phyloP scores from a whole-genome alignment of 64 coral and sea anemone species.

The Trachythela sp. region DNA sequence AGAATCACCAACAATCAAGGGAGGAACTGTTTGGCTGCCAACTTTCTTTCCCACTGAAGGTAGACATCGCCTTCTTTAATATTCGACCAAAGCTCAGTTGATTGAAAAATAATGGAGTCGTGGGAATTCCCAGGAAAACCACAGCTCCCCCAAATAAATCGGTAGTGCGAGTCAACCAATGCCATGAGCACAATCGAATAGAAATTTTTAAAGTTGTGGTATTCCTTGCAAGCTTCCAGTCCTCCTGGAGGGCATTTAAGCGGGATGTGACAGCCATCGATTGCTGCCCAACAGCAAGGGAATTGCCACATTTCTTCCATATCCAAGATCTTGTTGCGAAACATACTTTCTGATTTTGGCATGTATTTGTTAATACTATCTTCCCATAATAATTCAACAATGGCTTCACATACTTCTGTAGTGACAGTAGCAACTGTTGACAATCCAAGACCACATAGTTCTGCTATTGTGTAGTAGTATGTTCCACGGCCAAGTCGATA shows the following conservation, averaged over 20 bases:
- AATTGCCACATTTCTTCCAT: conserved; percentile 19
- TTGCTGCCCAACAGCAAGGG: neutral
- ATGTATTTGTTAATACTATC: neutral
- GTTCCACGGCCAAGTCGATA: neutral
- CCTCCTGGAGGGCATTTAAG: neutral
- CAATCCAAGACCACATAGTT: too few species aligned
- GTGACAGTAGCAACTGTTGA: neutral
- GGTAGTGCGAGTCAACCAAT: neutral
- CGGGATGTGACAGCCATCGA: neutral
- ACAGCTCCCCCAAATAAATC: neutral
- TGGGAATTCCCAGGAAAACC: neutral
- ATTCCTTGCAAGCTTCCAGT: neutral
- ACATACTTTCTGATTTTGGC: neutral
- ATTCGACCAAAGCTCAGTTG: neutral
- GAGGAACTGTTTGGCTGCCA: too few species aligned
- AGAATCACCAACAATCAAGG: neutral
- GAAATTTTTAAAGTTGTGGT: conserved; percentile 11
- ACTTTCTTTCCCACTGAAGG: neutral
- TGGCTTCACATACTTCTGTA: neutral
- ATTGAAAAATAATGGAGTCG: neutral
- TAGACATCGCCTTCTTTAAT: neutral
- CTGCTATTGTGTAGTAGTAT: neutral
- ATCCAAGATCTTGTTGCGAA: neutral
- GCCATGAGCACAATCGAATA: neutral
- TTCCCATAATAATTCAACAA: neutral